Evolutionary conservation across 2,113 vertebrate genomes (phyloP).

Genomic region (Otis tarda): DNA sequence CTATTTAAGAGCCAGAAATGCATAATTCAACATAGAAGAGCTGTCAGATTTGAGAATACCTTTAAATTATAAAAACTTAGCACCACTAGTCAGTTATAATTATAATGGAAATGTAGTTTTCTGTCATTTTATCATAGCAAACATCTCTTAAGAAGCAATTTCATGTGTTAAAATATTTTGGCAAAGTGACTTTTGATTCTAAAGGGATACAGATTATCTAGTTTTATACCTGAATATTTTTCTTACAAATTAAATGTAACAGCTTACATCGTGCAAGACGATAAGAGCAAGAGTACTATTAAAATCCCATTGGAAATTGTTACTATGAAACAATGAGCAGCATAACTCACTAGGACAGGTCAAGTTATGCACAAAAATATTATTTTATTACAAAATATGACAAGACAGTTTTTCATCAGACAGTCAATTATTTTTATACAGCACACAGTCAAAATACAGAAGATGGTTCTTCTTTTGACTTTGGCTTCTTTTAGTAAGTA

Average conservation of each 20-base stretch:
- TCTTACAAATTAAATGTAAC: constrained; percentile 72
- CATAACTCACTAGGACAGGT: constrained; percentile 66
- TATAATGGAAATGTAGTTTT: constrained; percentile 84
- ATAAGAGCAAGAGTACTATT: constrained; percentile 67
- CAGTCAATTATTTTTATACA: constrained; percentile 68
- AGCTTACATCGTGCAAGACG: constrained; percentile 45
- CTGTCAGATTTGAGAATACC: constrained; percentile 86
- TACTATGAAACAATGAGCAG: constrained; percentile 58
- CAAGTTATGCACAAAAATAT: constrained; percentile 69
- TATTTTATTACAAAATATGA: constrained; percentile 73
- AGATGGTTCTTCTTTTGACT: constrained; percentile 16
- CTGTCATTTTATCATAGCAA: constrained; percentile 82
- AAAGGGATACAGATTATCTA: constrained; percentile 78
- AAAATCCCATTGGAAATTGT: constrained; percentile 74
- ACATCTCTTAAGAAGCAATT: constrained; percentile 83
- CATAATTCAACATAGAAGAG: constrained; percentile 83
- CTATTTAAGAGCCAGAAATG: constrained; percentile 85
- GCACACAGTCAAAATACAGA: constrained; percentile 28
- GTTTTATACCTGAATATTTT: constrained; percentile 82
- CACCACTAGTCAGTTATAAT: constrained; percentile 82
- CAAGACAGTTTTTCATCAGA: constrained; percentile 64
- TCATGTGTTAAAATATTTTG: constrained; percentile 84
- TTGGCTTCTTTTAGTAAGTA: not conserved
- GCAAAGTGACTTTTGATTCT: constrained; percentile 81
- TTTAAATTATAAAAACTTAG: constrained; percentile 87